phyloP scores from a whole-genome alignment of 2,888 invertebrate genomes.

The Cosmopolites sordidus region DNA sequence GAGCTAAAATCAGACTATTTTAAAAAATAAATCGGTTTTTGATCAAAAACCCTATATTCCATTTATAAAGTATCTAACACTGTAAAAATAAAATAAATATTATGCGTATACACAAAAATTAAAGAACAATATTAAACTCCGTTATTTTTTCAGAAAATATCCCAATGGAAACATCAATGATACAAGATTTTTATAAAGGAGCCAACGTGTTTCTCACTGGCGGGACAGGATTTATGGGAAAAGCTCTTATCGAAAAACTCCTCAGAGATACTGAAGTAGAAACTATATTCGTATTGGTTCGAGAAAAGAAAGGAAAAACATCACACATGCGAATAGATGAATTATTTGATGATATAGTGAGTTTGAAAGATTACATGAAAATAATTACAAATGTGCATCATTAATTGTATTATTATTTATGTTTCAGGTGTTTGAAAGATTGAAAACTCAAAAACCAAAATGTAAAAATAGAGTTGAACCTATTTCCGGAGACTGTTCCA shows the following conservation, averaged over 20 bases:
- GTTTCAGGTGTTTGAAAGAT: slow-evolving; percentile 52
- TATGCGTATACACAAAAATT: no score
- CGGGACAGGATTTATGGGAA: slow-evolving; percentile 56
- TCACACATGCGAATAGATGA: slow-evolving; percentile 62
- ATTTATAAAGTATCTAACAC: no score
- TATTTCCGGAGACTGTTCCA: slow-evolving; percentile 64
- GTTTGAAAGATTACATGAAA: no score
- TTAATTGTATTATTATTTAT: neutral
- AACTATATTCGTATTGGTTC: slow-evolving; percentile 54
- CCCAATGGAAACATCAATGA: slow-evolving; percentile 33
- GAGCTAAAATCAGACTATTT: no score
- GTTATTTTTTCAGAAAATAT: no score
- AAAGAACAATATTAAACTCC: no score
- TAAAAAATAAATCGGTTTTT: no score
- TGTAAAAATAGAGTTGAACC: slow-evolving; percentile 65
- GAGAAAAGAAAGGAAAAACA: slow-evolving; percentile 60
- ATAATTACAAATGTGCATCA: no score
- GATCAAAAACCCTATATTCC: no score
- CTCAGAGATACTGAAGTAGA: slow-evolving; percentile 48
- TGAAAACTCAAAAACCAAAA: slow-evolving; percentile 54
- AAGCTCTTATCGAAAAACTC: slow-evolving; percentile 57
- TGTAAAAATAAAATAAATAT: no score
- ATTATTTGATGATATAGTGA: slow-evolving; percentile 62
- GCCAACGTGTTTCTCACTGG: slow-evolving; percentile 48
- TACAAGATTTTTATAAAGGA: slow-evolving; percentile 45